Evolutionary conservation across 2,888 invertebrate species (phyloP).

Genomic region (Timema podura): DNA sequence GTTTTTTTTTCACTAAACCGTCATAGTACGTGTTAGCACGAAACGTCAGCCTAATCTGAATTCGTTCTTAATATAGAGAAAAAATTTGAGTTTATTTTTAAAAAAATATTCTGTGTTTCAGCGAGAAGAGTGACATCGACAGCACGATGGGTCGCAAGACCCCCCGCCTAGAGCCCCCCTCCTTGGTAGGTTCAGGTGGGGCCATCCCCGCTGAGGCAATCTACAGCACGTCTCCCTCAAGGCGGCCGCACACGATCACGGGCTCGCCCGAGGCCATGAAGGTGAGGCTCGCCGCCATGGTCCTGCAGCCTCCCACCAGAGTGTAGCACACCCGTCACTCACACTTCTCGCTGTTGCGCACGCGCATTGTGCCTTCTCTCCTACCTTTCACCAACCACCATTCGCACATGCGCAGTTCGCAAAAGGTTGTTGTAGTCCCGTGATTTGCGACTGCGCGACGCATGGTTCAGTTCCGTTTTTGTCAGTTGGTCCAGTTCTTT

Average conservation of each 20-base stretch:
- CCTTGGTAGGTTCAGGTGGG: slow-evolving; percentile 45
- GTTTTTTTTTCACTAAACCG: too few relatives aligned
- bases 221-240: slow-evolving; percentile 56
- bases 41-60: neutral
- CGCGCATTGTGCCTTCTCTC: slow-evolving; percentile 9
- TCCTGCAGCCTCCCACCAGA: slow-evolving; percentile 84
- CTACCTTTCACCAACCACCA: slow-evolving; percentile 6
- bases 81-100: neutral
- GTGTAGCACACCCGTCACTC: slow-evolving; percentile 49
- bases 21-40: too few relatives aligned
- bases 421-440: neutral
- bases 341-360: neutral
- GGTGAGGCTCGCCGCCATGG: slow-evolving; percentile 86
- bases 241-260: slow-evolving; percentile 39
- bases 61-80: neutral
- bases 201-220: slow-evolving; percentile 68
- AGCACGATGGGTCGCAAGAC: slow-evolving; percentile 34
- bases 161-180: slow-evolving; percentile 32
- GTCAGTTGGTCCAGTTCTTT: too few relatives aligned
- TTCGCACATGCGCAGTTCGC: slow-evolving; percentile 13
- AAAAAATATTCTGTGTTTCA: slow-evolving; percentile 31
- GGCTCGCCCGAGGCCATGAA: slow-evolving; percentile 75
- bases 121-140: slow-evolving; percentile 46
- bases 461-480: neutral
- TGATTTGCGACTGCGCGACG: neutral